Evolutionary conservation across 2,888 invertebrate genomes (phyloP).

Genomic region (Hanleya hanleyi): DNA sequence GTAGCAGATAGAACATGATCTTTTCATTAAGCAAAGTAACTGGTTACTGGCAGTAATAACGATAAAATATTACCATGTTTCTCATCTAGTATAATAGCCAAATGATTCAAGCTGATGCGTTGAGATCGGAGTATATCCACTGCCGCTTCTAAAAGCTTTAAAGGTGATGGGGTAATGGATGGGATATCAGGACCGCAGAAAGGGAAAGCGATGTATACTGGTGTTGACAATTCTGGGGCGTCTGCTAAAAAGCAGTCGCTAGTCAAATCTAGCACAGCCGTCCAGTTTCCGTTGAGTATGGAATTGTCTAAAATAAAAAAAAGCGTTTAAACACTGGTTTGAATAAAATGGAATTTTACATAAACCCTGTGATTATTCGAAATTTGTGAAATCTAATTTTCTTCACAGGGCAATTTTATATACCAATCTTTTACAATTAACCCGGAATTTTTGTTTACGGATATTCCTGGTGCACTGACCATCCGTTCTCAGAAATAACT

Average conservation of each 20-base stretch:
- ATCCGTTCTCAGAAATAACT: no score
- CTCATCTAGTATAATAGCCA: background rate
- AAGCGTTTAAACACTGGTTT: background rate
- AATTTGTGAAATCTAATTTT: no score
- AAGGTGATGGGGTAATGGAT: background rate
- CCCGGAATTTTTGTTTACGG: no score
- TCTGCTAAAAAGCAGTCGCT: background rate
- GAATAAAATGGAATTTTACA: background rate
- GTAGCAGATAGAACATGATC: no score
- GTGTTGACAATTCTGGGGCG: background rate
- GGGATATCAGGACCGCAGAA: background rate
- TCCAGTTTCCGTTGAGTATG: background rate
- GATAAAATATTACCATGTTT: background rate
- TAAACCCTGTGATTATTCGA: no score
- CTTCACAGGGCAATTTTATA: no score
- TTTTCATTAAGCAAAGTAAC: no score
- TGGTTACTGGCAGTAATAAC: no score
- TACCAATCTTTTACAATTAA: no score
- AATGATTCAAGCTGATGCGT: background rate
- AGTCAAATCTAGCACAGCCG: background rate
- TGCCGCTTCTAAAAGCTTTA: background rate
- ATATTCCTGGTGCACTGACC: no score
- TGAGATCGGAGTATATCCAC: background rate
- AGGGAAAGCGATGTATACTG: background rate
- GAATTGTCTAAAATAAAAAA: background rate